Evolutionary conservation across 2,797 vertebrate species (phyloP).

Genomic region (Holocentrus rufus): DNA sequence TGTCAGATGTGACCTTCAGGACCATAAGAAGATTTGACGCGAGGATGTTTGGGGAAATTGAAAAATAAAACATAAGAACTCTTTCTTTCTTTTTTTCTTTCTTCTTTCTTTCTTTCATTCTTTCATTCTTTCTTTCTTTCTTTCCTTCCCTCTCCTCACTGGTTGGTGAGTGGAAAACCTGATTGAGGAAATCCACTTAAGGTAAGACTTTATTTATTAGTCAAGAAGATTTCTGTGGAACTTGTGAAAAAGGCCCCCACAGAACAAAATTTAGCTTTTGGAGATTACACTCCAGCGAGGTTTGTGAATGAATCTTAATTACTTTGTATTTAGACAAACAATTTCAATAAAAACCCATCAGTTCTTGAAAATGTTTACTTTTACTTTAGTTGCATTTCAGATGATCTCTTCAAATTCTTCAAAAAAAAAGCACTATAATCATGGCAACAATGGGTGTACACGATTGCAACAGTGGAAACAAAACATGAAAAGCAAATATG

Average conservation of each 20-base stretch:
- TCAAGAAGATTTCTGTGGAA: background rate
- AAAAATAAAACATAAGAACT: constrained; percentile 4
- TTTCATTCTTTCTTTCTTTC: no score
- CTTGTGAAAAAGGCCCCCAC: background rate
- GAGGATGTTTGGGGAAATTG: constrained; percentile 20
- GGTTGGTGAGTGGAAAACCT: background rate
- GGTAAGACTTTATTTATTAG: constrained; percentile 58
- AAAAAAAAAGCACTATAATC: no score
- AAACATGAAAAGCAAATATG: no score
- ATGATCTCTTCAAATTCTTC: no score
- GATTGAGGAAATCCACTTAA: constrained; percentile 18
- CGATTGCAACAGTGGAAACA: no score
- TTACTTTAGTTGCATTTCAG: no score
- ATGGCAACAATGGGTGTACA: no score
- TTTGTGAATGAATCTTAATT: background rate
- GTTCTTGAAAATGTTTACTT: no score
- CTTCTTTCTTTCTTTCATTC: no score
- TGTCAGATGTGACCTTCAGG: constrained; percentile 48
- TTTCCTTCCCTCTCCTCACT: background rate
- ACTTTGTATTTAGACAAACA: background rate
- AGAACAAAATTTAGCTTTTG: background rate
- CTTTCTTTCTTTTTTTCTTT: constrained; percentile 25
- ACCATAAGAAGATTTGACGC: constrained; percentile 25
- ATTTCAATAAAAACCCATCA: no score
- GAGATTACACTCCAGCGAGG: background rate